Percentiles rank a stretch among this genome's conserved stretches.
These are phyloP conservation scores for Gnathonemus echidnorhynchus DNA, from an alignment of 2,113 vertebrate genomes.

Conservation along the genomic window DNA sequence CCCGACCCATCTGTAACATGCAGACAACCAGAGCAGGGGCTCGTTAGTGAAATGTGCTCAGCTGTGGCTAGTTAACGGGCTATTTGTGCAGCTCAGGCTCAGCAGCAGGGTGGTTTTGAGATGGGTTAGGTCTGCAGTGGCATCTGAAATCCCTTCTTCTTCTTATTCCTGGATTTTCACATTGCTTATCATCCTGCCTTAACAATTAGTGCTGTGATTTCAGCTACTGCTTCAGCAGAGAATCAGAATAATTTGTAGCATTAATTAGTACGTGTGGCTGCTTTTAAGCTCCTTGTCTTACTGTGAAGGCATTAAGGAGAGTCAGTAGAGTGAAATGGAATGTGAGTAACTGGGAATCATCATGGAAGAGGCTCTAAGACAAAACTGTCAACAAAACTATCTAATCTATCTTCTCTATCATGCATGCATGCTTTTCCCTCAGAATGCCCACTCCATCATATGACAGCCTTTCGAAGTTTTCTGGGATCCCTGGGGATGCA, in stretches of 20 bases:
- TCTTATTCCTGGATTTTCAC: neutral
- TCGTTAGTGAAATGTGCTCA: neutral
- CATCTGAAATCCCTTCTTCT: neutral
- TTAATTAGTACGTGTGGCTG: slow-evolving; percentile 34
- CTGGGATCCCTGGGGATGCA: neutral
- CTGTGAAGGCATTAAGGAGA: slow-evolving; percentile 22
- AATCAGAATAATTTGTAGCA: slow-evolving; percentile 28
- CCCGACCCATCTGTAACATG: neutral
- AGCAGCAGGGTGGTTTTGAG: neutral
- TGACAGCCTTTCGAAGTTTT: neutral
- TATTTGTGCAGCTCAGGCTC: neutral
- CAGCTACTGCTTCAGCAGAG: slow-evolving; percentile 22
- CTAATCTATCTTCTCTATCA: neutral
- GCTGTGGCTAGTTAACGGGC: neutral
- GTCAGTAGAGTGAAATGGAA: neutral
- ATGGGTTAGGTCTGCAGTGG: neutral
- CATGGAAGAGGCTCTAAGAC: slow-evolving; percentile 10
- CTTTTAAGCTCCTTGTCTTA: neutral
- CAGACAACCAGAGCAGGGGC: neutral
- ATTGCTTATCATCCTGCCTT: neutral
- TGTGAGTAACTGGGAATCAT: slow-evolving; percentile 34
- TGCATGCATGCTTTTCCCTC: neutral
- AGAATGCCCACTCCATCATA: neutral
- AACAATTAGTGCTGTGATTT: neutral
- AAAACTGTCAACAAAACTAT: no score